Conservation (phyloP, 1,140 invertebrate species). For the Pectinophora gossypiella region DNA sequence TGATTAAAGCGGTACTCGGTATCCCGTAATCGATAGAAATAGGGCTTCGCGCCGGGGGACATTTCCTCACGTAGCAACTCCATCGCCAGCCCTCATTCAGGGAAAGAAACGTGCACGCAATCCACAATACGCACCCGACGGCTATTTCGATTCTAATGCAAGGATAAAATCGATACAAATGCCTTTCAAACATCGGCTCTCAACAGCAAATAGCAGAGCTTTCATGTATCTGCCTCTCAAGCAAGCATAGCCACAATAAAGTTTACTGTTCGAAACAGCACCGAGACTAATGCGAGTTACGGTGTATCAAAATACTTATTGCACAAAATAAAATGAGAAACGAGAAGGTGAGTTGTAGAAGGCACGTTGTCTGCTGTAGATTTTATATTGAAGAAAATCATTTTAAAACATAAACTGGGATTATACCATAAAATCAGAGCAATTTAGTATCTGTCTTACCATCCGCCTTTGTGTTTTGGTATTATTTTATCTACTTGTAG, state of each 20-base stretch:
- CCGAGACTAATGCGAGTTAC: background rate
- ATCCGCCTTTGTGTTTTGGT: no score
- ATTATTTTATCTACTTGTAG: no score
- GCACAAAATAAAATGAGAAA: no score
- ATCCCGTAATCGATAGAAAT: constrained; percentile 20
- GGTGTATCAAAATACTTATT: no score
- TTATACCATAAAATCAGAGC: no score
- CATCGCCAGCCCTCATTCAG: constrained; percentile 28
- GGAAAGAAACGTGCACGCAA: constrained; percentile 35
- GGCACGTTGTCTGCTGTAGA: no score
- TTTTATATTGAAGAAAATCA: no score
- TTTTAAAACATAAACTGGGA: no score
- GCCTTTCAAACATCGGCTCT: background rate
- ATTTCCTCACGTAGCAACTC: constrained; percentile 34
- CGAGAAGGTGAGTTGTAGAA: no score
- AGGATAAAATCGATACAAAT: constrained; percentile 20
- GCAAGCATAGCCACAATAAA: background rate
- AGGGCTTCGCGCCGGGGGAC: constrained; percentile 22
- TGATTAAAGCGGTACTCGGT: constrained; percentile 6
- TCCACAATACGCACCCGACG: constrained; percentile 20
- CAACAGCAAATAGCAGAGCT: background rate
- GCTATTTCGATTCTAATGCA: constrained; percentile 13
- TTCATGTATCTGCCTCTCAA: background rate
- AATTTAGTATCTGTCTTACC: no score
- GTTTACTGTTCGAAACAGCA: background rate